Conservation (phyloP, 92 coral and sea anemone species). For the Epizoanthus ramosus region DNA sequence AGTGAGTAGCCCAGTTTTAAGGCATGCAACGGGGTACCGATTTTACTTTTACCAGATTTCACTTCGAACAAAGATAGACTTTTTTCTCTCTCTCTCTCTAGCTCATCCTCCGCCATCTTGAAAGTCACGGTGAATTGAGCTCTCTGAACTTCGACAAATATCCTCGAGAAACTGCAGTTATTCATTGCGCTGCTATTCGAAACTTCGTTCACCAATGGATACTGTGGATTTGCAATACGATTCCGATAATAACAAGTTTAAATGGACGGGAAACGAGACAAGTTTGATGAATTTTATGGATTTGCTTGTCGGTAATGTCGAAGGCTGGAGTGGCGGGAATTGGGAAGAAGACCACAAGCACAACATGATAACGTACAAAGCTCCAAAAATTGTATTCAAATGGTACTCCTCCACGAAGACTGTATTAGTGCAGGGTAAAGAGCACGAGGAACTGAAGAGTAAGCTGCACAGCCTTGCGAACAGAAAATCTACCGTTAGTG, state of each 20-base stretch:
- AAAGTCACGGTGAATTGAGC: no score
- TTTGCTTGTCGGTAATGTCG: neutral
- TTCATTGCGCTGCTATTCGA: no score
- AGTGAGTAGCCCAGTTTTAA: conserved; percentile 44
- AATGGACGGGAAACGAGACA: no score
- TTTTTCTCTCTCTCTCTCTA: no score
- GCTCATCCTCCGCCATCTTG: no score
- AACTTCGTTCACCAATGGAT: no score
- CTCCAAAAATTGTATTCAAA: conserved; percentile 20
- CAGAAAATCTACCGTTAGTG: neutral
- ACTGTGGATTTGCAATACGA: no score
- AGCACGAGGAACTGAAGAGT: neutral
- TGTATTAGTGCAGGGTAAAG: conserved; percentile 19
- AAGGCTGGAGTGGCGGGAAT: conserved; percentile 15
- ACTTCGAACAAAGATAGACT: neutral
- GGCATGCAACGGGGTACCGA: conserved; percentile 22
- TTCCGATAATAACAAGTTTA: no score
- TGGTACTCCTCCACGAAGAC: conserved; percentile 39
- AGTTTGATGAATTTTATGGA: no score
- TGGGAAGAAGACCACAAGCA: conserved; percentile 30
- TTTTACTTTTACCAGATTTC: neutral
- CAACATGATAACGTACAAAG: conserved; percentile 16
- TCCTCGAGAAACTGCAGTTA: no score
- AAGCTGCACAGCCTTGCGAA: neutral
- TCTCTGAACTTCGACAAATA: no score